Percentiles rank a stretch among this genome's conserved stretches.
Evolutionary conservation across 2,888 invertebrate species (phyloP).

Genomic region (Drosophila basisetae): DNA sequence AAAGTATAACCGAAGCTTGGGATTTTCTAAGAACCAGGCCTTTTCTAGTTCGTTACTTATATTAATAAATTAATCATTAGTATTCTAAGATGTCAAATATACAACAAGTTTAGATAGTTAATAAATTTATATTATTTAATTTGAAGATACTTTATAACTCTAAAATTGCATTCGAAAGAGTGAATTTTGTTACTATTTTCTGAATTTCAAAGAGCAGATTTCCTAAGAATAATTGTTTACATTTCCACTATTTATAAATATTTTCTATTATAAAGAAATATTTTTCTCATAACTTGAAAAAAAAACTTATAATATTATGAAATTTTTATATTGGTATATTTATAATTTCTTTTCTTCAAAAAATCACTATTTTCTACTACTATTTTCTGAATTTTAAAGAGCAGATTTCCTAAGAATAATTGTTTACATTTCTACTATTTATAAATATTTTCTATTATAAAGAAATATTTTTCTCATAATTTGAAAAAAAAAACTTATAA

Average conservation of each 20-base stretch:
- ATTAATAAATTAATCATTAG: neutral
- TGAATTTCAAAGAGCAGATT: too few relatives aligned
- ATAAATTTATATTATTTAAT: neutral
- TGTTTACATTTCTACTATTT: too few relatives aligned
- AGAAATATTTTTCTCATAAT: neutral
- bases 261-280: neutral
- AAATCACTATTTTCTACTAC: too few relatives aligned
- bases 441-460: too few relatives aligned
- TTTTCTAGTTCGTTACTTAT: neutral
- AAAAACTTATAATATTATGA: neutral
- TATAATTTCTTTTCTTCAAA: too few relatives aligned
- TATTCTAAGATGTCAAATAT: neutral
- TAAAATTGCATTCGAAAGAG: neutral
- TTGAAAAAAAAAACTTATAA: neutral
- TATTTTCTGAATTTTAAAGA: too few relatives aligned
- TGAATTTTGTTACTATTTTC: neutral
- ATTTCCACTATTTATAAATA: too few relatives aligned
- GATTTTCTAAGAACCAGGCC: neutral
- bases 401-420: too few relatives aligned
- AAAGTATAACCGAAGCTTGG: neutral
- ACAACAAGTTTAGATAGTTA: neutral
- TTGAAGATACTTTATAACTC: neutral
- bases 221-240: too few relatives aligned
- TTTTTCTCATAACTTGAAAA: neutral
- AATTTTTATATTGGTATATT: too few relatives aligned